These are phyloP conservation scores for Anguilla rostrata DNA, from an alignment of 2,113 vertebrate species.

Conservation along the genomic window DNA sequence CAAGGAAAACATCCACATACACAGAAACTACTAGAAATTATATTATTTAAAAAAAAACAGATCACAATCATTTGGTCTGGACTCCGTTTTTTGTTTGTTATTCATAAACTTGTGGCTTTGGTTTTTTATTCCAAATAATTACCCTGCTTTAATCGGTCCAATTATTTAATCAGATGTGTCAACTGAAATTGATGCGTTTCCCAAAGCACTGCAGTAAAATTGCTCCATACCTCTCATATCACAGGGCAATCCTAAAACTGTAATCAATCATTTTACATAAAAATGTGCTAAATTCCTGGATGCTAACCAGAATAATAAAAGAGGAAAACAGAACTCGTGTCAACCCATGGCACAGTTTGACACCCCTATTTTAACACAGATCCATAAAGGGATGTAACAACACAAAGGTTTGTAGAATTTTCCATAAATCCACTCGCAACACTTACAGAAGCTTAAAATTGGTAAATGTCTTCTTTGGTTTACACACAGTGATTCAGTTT, in stretches of 20 bases:
- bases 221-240: neutral
- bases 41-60: neutral
- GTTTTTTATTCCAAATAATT: neutral
- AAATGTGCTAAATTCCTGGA: neutral
- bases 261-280: neutral
- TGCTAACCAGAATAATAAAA: neutral
- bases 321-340: neutral
- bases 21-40: neutral
- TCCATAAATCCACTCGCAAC: neutral
- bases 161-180: neutral
- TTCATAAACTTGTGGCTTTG: neutral
- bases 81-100: neutral
- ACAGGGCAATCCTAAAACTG: neutral
- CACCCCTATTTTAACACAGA: neutral
- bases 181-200: neutral
- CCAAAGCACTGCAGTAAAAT: neutral
- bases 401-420: neutral
- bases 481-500: neutral
- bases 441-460: neutral
- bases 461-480: neutral
- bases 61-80: neutral
- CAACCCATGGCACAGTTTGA: neutral
- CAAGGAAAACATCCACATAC: neutral
- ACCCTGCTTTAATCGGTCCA: neutral
- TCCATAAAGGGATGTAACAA: neutral